Evolutionary conservation across 1,140 invertebrate genomes (phyloP).

Genomic region (Zaprionus nigranus): DNA sequence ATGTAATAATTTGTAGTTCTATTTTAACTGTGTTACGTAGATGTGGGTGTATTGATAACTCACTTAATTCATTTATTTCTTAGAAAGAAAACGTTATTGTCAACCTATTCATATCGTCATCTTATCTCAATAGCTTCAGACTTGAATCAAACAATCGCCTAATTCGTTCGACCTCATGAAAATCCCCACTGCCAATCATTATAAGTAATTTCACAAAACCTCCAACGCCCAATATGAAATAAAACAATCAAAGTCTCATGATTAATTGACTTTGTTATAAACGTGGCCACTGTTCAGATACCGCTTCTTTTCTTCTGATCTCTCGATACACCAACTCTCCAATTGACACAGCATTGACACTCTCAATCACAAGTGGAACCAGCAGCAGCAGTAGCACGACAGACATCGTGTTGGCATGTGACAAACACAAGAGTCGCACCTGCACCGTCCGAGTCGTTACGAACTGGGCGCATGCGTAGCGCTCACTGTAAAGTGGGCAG

Average conservation of each 20-base stretch:
- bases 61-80: neutral
- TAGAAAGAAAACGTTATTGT: neutral
- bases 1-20: neutral
- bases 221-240: neutral
- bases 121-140: neutral
- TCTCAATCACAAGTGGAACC: slow-evolving; percentile 23
- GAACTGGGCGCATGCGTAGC: slow-evolving; percentile 62
- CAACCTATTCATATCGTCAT: neutral
- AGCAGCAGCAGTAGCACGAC: slow-evolving; percentile 7
- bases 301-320: slow-evolving; percentile 13
- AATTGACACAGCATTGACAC: slow-evolving; percentile 55
- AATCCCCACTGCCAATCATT: slow-evolving; percentile 31
- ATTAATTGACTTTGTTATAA: slow-evolving; percentile 37
- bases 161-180: slow-evolving; percentile 33
- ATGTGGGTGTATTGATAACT: neutral
- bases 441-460: slow-evolving; percentile 20
- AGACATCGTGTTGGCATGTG: slow-evolving; percentile 54
- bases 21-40: neutral
- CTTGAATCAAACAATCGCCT: slow-evolving; percentile 1
- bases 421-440: slow-evolving; percentile 45
- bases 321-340: slow-evolving; percentile 28
- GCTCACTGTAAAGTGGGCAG: slow-evolving; percentile 12
- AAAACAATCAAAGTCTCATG: slow-evolving; percentile 30
- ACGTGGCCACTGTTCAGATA: slow-evolving; percentile 20
- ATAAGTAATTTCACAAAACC: slow-evolving; percentile 24